Evolutionary conservation across 1,140 invertebrate genomes (phyloP).

Genomic region (Drosophila cardini): DNA sequence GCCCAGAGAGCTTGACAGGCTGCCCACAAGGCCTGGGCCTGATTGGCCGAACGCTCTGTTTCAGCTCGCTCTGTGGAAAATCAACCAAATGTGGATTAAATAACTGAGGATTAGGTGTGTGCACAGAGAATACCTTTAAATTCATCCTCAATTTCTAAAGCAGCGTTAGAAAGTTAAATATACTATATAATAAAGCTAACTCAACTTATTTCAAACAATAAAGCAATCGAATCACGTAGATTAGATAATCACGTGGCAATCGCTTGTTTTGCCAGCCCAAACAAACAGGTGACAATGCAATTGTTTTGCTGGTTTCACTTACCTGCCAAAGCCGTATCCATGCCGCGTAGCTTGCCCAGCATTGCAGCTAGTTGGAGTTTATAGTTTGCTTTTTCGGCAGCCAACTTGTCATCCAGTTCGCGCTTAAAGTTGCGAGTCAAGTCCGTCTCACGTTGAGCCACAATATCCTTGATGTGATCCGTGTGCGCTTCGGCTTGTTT

Average conservation of each 20-base stretch:
- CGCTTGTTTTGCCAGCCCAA: conserved; percentile 2
- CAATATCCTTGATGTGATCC: conserved; percentile 91
- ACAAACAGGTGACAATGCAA: background rate
- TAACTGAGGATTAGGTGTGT: background rate
- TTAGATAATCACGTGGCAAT: background rate
- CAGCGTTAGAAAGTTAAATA: conserved; percentile 52
- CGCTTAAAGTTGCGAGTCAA: conserved; percentile 88
- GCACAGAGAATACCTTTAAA: conserved; percentile 73
- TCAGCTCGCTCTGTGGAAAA: conserved; percentile 89
- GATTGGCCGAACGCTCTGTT: conserved; percentile 91
- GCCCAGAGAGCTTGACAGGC: conserved; percentile 94
- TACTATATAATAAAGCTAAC: conserved; percentile 9
- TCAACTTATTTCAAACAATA: background rate
- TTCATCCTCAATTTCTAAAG: conserved; percentile 82
- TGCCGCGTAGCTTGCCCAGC: conserved; percentile 93
- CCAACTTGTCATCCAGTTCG: conserved; percentile 89
- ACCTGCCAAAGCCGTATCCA: conserved; percentile 95
- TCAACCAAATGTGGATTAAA: background rate
- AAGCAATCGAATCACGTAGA: conserved; percentile 10
- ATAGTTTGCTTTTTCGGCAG: conserved; percentile 89
- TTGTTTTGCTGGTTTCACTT: conserved; percentile 64
- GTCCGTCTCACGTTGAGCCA: conserved; percentile 90
- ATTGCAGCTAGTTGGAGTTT: conserved; percentile 92
- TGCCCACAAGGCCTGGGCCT: conserved; percentile 95
- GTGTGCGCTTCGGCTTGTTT: conserved; percentile 92